phyloP scores from a whole-genome alignment of 2,888 invertebrate genomes.

The Syrista parreyssii region DNA sequence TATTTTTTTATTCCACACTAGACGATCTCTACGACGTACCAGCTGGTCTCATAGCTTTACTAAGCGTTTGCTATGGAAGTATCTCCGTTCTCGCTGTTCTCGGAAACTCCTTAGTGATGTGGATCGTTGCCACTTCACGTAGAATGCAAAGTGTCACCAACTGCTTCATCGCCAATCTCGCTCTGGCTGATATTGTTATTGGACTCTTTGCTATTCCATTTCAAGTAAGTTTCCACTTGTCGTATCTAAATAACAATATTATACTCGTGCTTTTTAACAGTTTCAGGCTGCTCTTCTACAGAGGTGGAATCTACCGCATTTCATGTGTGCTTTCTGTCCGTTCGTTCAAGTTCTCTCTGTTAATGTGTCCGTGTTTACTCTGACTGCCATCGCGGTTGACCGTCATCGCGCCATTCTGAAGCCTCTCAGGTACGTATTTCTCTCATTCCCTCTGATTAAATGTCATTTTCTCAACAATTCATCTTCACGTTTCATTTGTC shows the following conservation, averaged over 20 bases:
- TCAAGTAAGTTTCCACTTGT: conserved; percentile 66
- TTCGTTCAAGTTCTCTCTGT: conserved; percentile 88
- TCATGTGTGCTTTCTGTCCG: conserved; percentile 90
- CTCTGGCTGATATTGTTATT: conserved; percentile 87
- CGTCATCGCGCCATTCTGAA: conserved; percentile 83
- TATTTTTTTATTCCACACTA: conserved; percentile 56
- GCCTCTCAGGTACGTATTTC: conserved; percentile 73
- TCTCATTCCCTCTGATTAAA: background rate
- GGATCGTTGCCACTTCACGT: conserved; percentile 82
- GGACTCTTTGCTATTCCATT: conserved; percentile 89
- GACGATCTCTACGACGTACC: conserved; percentile 80
- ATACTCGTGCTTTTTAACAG: conserved; percentile 64
- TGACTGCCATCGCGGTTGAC: conserved; percentile 89
- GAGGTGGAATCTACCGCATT: conserved; percentile 85
- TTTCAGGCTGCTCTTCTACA: conserved; percentile 90
- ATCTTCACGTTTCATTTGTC: background rate
- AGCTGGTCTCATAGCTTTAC: conserved; percentile 76
- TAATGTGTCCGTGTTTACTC: conserved; percentile 89
- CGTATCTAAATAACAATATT: background rate
- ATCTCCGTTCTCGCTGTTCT: conserved; percentile 85
- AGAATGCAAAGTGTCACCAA: conserved; percentile 88
- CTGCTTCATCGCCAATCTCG: conserved; percentile 87
- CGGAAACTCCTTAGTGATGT: conserved; percentile 87
- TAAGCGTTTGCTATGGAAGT: conserved; percentile 83
- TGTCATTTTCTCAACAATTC: background rate